Percentiles rank a stretch among this genome's conserved stretches.
phyloP scores from a whole-genome alignment of 1,140 invertebrate species.

The Pristionchus pacificus region DNA sequence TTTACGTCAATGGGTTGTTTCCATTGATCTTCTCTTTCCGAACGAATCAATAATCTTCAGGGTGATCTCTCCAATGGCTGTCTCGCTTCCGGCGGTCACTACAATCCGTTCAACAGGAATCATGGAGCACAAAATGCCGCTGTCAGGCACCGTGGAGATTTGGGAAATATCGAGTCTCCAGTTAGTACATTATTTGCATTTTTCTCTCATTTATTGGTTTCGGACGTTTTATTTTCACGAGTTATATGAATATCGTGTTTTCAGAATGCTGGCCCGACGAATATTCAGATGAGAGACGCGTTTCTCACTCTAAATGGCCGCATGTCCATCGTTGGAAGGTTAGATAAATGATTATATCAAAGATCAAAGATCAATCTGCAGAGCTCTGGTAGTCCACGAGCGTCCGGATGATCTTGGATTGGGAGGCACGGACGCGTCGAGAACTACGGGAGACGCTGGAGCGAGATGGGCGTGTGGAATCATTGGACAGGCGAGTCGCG shows the following conservation, averaged over 20 bases:
- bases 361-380: not conserved
- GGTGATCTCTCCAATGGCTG: constrained; percentile 62
- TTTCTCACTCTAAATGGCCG: constrained; percentile 18
- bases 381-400: constrained; percentile 42
- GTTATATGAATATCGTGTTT: constrained; percentile 4
- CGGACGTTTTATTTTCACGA: not conserved
- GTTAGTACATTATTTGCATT: not conserved
- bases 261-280: constrained; percentile 11
- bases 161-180: constrained; percentile 34
- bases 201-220: not conserved
- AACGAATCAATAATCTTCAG: not conserved
- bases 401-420: constrained; percentile 42
- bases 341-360: not conserved
- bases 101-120: constrained; percentile 66
- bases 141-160: constrained; percentile 48
- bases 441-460: constrained; percentile 77
- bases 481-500: too few relatives aligned
- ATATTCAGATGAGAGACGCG: constrained; percentile 12
- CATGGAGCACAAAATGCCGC: constrained; percentile 41
- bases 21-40: not conserved
- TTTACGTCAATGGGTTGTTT: not conserved
- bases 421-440: constrained; percentile 65
- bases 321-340: constrained; percentile 16
- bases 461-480: constrained; percentile 73
- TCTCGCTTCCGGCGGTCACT: constrained; percentile 70